Evolutionary conservation across 2,113 vertebrate genomes (phyloP), one percentile per base, ranked within the genome.

Genomic region (Dicrurus megarhynchus): DNA sequence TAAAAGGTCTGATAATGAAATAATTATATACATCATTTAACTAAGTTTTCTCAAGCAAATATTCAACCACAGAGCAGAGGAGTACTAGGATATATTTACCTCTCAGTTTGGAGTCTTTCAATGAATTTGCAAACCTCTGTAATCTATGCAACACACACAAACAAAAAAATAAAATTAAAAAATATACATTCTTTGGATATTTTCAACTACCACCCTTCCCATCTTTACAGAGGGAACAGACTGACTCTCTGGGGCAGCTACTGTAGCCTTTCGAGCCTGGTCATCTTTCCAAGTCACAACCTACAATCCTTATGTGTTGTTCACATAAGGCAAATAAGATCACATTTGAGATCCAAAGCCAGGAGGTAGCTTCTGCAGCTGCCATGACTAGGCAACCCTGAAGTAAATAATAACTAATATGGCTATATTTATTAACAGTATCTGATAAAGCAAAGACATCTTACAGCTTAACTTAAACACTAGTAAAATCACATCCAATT

Each of bases 51-150:
- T 84, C 39, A 84, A 30, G 46, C 28, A 96, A 73, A 68, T 28
- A 73, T 69, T 88, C 23, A 61, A 39, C 56, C 52, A 88, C 46
- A 64, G 39, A 91, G 42, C 30, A 64, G 56, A 68, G 46, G 33
- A 89, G n/a, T 11, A 85, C 56, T 23, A 82, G 18, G n/a, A 70
- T 94, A 67, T 65, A 97, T 94, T 75, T 97, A 99, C 99, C 99
- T 98, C 97, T 99, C 55, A 99, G 97, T 97, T 98, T 99, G 91
- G 98, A 97, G 97, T 99, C 99, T 94, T 98, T 98, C 97, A 99
- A 5, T 69, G 98, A 98, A 97, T 98, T 98, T 94, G 99, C 98
- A 97, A 96, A 98, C 74, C 96, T 99, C 88, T 98, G 98, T 97
- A 99, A 98, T 96, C 99, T 99, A 85, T 65, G 53, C 73, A 74